phyloP scores from a whole-genome alignment of 2,888 invertebrate genomes.

The Tipula vernalis region DNA sequence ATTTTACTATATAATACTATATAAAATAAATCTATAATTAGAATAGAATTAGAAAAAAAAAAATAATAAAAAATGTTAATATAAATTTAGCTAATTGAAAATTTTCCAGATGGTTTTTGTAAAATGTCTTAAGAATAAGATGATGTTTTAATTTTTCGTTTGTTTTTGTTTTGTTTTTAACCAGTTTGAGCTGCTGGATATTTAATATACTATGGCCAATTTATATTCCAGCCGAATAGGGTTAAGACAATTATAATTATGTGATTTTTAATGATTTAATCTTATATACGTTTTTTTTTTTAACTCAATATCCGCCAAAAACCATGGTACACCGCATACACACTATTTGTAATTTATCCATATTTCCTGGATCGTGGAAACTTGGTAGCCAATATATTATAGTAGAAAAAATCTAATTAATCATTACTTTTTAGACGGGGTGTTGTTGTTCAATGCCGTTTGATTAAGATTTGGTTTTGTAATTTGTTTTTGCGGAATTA shows the following conservation, averaged over 20 bases:
- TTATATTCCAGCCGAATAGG: neutral
- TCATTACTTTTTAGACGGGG: neutral
- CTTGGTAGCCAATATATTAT: neutral
- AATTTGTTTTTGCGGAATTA: neutral
- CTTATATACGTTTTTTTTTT: neutral
- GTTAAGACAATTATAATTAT: neutral
- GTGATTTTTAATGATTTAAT: neutral
- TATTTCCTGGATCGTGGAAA: neutral
- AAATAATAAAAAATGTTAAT: neutral
- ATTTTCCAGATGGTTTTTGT: neutral
- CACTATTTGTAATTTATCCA: neutral
- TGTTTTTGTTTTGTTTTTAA: neutral
- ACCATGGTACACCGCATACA: neutral
- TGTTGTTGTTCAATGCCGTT: neutral
- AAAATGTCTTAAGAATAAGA: neutral
- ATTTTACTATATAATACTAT: neutral
- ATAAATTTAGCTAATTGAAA: neutral
- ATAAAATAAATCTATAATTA: neutral
- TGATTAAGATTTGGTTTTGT: neutral
- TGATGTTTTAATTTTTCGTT: neutral
- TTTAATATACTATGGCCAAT: neutral
- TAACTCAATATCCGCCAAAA: neutral
- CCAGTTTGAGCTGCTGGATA: neutral
- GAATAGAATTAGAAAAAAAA: neutral
- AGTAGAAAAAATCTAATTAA: neutral